Evolutionary conservation across 1,140 invertebrate species (phyloP).

Genomic region (Heliconius nattereri): DNA sequence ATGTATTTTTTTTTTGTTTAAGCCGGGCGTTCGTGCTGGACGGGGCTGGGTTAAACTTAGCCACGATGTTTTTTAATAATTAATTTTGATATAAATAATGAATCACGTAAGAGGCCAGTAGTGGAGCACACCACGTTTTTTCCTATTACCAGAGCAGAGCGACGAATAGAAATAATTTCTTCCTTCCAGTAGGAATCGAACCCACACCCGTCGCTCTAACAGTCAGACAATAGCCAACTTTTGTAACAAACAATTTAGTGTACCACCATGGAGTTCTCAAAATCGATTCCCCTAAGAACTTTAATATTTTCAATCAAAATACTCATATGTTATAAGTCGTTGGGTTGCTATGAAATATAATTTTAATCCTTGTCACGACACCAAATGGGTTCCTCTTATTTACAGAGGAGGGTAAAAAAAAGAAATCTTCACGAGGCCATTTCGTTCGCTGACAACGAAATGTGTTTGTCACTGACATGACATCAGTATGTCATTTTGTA

Average conservation of each 20-base stretch:
- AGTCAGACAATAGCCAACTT: too few species aligned
- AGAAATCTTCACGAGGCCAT: constrained; percentile 48
- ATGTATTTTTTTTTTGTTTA: too few species aligned
- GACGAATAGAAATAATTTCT: too few species aligned
- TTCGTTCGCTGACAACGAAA: constrained; percentile 53
- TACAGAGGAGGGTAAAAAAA: constrained; percentile 49
- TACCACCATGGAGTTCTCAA: neutral
- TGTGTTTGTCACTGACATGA: constrained; percentile 52
- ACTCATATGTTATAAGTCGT: neutral
- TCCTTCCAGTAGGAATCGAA: too few species aligned
- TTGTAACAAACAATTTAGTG: neutral
- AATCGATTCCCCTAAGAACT: neutral
- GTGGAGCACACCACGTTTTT: too few species aligned
- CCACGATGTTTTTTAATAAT: too few species aligned
- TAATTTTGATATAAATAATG: too few species aligned
- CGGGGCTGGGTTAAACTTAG: too few species aligned
- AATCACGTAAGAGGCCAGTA: too few species aligned
- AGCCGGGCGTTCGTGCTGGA: too few species aligned
- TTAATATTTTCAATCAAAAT: constrained; percentile 12
- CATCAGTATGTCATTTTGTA: constrained; percentile 56
- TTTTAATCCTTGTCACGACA: constrained; percentile 53
- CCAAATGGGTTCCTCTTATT: constrained; percentile 35
- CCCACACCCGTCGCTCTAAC: too few species aligned
- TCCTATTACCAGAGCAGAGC: too few species aligned
- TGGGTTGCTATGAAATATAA: constrained; percentile 36